These are phyloP conservation scores for Xestia sexstrigata DNA, from an alignment of 2,888 invertebrate species.

Conservation along the genomic window DNA sequence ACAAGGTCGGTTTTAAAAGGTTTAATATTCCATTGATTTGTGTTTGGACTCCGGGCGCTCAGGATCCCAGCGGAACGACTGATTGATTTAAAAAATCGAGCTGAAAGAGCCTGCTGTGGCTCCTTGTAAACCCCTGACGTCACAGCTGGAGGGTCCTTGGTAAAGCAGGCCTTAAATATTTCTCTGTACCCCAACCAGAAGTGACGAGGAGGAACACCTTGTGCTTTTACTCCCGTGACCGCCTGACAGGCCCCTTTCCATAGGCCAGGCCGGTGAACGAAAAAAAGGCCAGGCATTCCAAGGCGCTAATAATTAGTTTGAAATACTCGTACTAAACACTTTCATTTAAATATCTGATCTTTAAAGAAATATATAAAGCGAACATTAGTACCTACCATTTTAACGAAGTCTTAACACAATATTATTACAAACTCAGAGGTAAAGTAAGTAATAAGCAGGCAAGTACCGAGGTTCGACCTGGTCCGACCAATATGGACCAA, in stretches of 20 bases:
- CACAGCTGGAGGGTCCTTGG: not conserved
- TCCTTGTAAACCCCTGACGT: not conserved
- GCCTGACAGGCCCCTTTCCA: not conserved
- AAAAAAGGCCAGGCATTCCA: not conserved
- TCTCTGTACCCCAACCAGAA: not conserved
- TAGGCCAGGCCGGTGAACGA: not conserved
- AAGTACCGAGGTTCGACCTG: not conserved
- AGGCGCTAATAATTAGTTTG: too few species aligned
- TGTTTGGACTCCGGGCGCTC: not conserved
- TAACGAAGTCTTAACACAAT: not conserved
- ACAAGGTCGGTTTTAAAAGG: not conserved
- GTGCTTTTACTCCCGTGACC: not conserved
- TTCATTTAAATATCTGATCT: not conserved
- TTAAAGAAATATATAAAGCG: not conserved
- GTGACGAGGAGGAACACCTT: too few species aligned
- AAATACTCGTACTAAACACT: too few species aligned
- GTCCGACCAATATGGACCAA: not conserved
- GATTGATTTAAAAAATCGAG: not conserved
- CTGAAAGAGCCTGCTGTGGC: not conserved
- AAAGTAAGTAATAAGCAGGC: not conserved
- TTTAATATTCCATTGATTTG: not conserved
- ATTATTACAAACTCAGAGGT: not conserved
- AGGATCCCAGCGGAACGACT: not conserved
- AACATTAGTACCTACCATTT: slow-evolving; percentile 14
- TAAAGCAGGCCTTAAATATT: not conserved